Evolutionary conservation across 1,140 invertebrate genomes (phyloP), one percentile per base, ranked within the genome.

Genomic region (Linepithema humile): DNA sequence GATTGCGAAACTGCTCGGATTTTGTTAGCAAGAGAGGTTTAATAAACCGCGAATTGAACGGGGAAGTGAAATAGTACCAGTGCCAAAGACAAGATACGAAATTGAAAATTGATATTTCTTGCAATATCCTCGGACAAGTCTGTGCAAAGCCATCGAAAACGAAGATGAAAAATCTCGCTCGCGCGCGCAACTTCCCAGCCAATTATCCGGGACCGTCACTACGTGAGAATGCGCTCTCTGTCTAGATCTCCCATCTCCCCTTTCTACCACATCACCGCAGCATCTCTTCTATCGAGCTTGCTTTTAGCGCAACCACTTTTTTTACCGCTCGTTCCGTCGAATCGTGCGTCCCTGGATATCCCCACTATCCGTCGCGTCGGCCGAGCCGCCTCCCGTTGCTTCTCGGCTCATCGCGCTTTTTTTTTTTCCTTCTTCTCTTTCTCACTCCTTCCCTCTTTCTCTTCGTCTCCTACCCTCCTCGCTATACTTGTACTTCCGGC

Each of bases 401-500:
- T 93, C 91, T 89, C 89, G 89, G 90, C 91, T 90, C 91, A 85
- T 92, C 84, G 83, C 89, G 80, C 80, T 88, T 83, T 82, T 74
- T 72, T 87, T 80, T 65, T 62, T 83, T 50, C 72, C 83, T 53
- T 65, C 77, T 92, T 92, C 90, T 89, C 88, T 89, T 91, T 90
- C 88, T 90, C 85, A 91, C 72, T 85, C 70, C 73, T 83, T 59
- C 64, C 72, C 23, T 70, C 62, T 75, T 53, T 82, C 70, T 80
- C 43, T 62, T 53, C 32, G 5, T 72, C 69, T 45, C 32, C 43
- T 65, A 29, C 59, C 38, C 69, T 73, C 74, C 73, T 84, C 82
- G 86, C 89, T 92, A 91, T 92, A 91, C 90, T 91, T 91, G 90
- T 92, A 92, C 91, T 92, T 92, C 91, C 91, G 91, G 90, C 80